These are phyloP conservation scores for Toxonevra muliebris DNA, from an alignment of 2,888 invertebrate species.

Conservation along the genomic window DNA sequence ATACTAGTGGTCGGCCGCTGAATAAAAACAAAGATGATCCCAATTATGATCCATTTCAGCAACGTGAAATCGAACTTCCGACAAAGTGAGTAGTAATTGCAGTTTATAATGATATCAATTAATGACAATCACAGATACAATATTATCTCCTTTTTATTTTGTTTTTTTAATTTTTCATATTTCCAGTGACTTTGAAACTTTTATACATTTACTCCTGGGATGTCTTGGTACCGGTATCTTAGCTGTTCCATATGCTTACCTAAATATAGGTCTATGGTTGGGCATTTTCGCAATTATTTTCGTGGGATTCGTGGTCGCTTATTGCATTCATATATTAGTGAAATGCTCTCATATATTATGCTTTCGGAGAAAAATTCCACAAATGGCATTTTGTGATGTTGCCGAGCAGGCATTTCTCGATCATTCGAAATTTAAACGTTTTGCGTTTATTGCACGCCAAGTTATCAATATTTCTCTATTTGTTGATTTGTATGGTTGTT, in stretches of 20 bases:
- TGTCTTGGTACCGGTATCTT: slow-evolving; percentile 93
- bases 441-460: slow-evolving; percentile 71
- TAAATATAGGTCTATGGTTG: slow-evolving; percentile 85
- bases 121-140: too few relatives aligned
- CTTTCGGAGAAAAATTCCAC: slow-evolving; percentile 75
- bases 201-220: slow-evolving; percentile 91
- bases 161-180: slow-evolving; percentile 27
- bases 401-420: slow-evolving; percentile 84
- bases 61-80: too few relatives aligned
- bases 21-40: too few relatives aligned
- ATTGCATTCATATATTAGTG: slow-evolving; percentile 91
- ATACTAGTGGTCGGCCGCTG: too few relatives aligned
- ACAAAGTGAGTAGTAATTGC: too few relatives aligned
- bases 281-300: slow-evolving; percentile 82
- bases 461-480: slow-evolving; percentile 80
- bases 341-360: slow-evolving; percentile 79
- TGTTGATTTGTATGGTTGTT: slow-evolving; percentile 91
- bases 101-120: too few relatives aligned
- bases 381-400: slow-evolving; percentile 84
- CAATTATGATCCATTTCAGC: too few relatives aligned
- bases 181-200: slow-evolving; percentile 83
- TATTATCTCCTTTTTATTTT: too few relatives aligned
- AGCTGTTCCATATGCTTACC: slow-evolving; percentile 85
- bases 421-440: slow-evolving; percentile 71
- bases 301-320: slow-evolving; percentile 86